Conservation (phyloP, 2,797 vertebrate genomes). For the Catostomus latipinnis region DNA sequence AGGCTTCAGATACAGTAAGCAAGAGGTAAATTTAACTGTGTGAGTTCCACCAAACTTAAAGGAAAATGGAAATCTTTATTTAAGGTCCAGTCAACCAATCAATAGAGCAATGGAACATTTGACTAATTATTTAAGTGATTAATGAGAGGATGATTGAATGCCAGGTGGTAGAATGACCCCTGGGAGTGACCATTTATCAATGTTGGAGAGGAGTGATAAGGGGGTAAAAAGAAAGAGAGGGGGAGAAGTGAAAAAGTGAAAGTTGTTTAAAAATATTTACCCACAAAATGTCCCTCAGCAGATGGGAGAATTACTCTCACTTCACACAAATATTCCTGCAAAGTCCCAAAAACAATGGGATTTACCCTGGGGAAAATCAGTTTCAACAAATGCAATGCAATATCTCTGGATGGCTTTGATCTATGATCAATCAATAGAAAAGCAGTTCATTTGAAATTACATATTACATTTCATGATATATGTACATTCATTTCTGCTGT, state of each 20-base stretch:
- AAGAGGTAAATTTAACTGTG: background rate
- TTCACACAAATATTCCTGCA: background rate
- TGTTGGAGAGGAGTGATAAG: background rate
- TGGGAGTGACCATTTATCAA: background rate
- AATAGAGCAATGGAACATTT: background rate
- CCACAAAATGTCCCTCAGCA: conserved; percentile 11
- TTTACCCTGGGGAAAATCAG: background rate
- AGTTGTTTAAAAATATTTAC: background rate
- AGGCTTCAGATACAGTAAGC: no score
- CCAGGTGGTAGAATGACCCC: background rate
- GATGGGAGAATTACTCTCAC: background rate
- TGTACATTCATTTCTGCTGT: background rate
- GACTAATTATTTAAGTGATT: background rate
- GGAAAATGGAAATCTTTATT: background rate
- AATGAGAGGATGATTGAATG: background rate
- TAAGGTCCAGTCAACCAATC: background rate
- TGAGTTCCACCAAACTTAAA: background rate
- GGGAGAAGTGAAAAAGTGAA: background rate
- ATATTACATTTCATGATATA: conserved; percentile 33
- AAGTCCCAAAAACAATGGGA: background rate
- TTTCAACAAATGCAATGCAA: background rate
- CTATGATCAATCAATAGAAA: conserved; percentile 18
- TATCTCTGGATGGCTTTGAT: background rate
- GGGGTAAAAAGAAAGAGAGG: background rate
- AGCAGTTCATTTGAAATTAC: conserved; percentile 9